Base-by-base conservation (phyloP, 1,140 invertebrate species). In the Bilobella aurantiaca region DNA sequence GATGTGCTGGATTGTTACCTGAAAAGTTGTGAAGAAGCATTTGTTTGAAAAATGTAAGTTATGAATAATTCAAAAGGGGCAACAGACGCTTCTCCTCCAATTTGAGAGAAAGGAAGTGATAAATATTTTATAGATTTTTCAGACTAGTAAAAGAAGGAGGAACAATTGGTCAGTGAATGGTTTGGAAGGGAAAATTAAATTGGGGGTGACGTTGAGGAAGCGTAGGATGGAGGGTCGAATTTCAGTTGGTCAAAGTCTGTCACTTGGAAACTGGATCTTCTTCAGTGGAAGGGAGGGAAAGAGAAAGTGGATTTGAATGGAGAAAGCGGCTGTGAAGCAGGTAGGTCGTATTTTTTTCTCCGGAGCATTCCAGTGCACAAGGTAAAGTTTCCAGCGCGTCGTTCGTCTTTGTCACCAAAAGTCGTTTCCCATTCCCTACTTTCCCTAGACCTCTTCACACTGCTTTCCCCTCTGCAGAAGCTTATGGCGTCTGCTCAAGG, bases 381-480 rank as follows among this genome's bases (percentile, higher is more conserved):
- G 49, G 49, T 53, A 23, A 53, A 53, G 49, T 53, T 53, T 53
- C 49, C 49, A 53, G 5, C 12, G 37, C n/a, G 49, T 53, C 49
- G 12, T 53, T 53, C 49, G 49, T 53, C 49, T 53, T 23, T 53
- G 49, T 53, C 49, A 53, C 12, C 49, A 53, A 12, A 53, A 53
- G 12, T 53, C 23, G 12, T 53, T 53, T 53, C 49, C 49, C 49
- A 42, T 42, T 42, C 8, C 18, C 34, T 8, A 12, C 49, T 18
- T 53, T 53, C 23, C 49, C 49, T 53, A n/a, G n/a, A n/a, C 49
- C 23, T 53, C 49, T 53, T 23, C 8, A 53, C 8, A 14, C 49
- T 53, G 8, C 21, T 18, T 42, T 42, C 34, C 34, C 18, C 34
- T 12, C 8, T 8, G 34, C n/a, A n/a, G n/a, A n/a, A n/a, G n/a